These are phyloP conservation scores for Volucella bombylans DNA, from an alignment of 2,888 invertebrate genomes.

Conservation along the genomic window DNA sequence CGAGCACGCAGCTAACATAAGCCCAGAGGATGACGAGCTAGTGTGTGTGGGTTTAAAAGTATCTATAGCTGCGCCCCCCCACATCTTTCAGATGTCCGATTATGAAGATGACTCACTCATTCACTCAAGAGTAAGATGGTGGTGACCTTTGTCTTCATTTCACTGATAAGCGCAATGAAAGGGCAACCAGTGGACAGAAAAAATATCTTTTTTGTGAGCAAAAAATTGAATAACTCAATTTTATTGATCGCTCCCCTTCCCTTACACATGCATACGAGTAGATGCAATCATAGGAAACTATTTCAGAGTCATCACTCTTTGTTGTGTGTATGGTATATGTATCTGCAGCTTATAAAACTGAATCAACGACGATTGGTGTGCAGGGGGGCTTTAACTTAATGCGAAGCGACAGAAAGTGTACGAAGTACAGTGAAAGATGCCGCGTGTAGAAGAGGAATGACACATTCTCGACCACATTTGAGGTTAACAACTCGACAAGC, in stretches of 20 bases:
- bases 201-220: background rate
- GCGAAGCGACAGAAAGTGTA: slow-evolving; percentile 47
- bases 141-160: slow-evolving; percentile 4
- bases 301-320: slow-evolving; percentile 19
- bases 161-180: slow-evolving; percentile 17
- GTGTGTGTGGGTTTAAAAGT: slow-evolving; percentile 36
- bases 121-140: slow-evolving; percentile 37
- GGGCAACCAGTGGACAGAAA: background rate
- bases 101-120: slow-evolving; percentile 61
- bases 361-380: slow-evolving; percentile 44
- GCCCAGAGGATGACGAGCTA: slow-evolving; percentile 8
- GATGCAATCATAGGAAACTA: slow-evolving; percentile 19
- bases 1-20: too few relatives aligned
- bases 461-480: slow-evolving; percentile 70
- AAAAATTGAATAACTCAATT: slow-evolving; percentile 60
- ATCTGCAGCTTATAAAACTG: slow-evolving; percentile 56
- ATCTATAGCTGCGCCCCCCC: slow-evolving; percentile 23
- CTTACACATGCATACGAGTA: background rate
- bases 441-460: slow-evolving; percentile 43
- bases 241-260: background rate
- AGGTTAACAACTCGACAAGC: slow-evolving; percentile 72
- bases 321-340: slow-evolving; percentile 23
- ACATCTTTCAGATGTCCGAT: slow-evolving; percentile 30
- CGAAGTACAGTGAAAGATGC: slow-evolving; percentile 5
- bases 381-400: slow-evolving; percentile 61